These are phyloP conservation scores for Falco columbarius DNA, from an alignment of 2,797 vertebrate species.

Conservation along the genomic window DNA sequence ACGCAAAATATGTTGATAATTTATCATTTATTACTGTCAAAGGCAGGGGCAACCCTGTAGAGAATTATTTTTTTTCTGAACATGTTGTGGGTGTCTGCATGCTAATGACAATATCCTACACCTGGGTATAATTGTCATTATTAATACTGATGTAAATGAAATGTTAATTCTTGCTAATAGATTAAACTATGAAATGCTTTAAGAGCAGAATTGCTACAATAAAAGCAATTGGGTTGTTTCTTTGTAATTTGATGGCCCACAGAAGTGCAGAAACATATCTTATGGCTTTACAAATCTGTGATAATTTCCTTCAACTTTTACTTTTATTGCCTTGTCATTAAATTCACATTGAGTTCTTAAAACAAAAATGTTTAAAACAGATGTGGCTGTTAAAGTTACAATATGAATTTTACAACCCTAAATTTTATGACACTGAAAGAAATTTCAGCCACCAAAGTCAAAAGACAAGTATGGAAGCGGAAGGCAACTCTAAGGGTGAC, in stretches of 20 bases:
- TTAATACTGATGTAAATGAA: constrained; percentile 61
- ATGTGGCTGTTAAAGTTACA: constrained; percentile 85
- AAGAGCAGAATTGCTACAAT: constrained; percentile 69
- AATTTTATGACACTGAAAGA: constrained; percentile 80
- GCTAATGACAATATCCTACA: constrained; percentile 4
- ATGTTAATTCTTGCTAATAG: constrained; percentile 73
- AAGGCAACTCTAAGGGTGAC: background rate
- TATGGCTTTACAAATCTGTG: constrained; percentile 84
- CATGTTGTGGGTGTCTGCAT: background rate
- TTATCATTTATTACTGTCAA: background rate
- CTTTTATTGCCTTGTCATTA: constrained; percentile 82
- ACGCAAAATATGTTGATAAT: background rate
- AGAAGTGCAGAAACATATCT: constrained; percentile 79
- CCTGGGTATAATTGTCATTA: constrained; percentile 17
- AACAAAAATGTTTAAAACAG: constrained; percentile 86
- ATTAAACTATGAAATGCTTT: constrained; percentile 71
- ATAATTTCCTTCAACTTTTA: constrained; percentile 86
- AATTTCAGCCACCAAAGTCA: constrained; percentile 76
- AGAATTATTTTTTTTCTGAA: background rate
- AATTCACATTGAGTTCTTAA: constrained; percentile 84
- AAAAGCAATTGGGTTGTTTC: constrained; percentile 73
- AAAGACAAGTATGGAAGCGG: constrained; percentile 62
- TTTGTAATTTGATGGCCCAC: constrained; percentile 81
- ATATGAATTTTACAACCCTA: constrained; percentile 83
- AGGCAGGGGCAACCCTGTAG: background rate